Evolutionary conservation across 2,797 vertebrate genomes (phyloP).

Genomic region (Onychomys arenicola): DNA sequence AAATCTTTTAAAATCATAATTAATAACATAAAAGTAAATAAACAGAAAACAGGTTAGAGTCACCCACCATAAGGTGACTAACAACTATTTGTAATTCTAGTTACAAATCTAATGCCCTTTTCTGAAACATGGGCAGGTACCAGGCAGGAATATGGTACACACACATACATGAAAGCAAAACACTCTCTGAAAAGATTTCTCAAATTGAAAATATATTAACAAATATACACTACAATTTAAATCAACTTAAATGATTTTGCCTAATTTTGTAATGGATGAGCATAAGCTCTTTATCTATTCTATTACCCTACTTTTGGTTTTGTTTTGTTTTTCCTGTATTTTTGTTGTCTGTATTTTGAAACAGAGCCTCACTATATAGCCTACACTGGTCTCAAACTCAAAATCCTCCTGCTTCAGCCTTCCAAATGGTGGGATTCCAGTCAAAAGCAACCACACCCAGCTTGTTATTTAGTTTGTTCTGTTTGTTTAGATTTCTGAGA

Average conservation of each 20-base stretch:
- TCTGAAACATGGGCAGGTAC: neutral
- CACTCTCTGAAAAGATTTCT: neutral
- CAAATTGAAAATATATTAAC: neutral
- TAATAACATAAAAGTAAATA: neutral
- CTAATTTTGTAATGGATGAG: neutral
- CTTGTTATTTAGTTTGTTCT: neutral
- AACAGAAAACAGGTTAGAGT: neutral
- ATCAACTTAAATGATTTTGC: conserved; percentile 55
- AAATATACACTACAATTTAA: neutral
- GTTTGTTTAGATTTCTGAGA: neutral
- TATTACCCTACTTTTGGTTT: neutral
- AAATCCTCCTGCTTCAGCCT: neutral
- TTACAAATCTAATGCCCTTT: neutral
- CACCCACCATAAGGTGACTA: neutral
- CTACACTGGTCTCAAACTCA: neutral
- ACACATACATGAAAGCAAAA: neutral
- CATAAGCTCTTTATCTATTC: neutral
- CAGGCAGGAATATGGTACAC: neutral
- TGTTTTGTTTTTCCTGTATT: neutral
- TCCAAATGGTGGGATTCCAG: neutral
- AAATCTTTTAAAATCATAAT: neutral
- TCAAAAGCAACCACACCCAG: neutral
- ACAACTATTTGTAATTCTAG: neutral
- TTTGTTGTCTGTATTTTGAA: neutral
- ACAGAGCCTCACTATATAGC: neutral